A percentile compares a stretch with the other conserved stretches of the same genome.
These are phyloP conservation scores for Unio delphinus DNA, from an alignment of 2,888 invertebrate genomes.

Conservation along the genomic window DNA sequence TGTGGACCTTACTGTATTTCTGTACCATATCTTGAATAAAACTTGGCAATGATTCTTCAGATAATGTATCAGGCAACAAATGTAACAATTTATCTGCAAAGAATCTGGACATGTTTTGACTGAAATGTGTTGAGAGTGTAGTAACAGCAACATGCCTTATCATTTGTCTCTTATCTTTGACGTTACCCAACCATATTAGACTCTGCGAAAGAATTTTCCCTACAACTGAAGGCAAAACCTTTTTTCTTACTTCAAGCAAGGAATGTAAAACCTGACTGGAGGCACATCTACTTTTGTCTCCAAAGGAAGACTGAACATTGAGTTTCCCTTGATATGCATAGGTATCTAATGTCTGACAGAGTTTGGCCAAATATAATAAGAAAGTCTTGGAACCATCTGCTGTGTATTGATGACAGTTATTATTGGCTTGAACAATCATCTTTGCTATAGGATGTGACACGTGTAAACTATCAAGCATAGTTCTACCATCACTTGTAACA, in stretches of 20 bases:
- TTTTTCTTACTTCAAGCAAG: no score
- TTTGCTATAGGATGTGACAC: conserved; percentile 53
- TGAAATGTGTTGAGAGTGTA: conserved; percentile 26
- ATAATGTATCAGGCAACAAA: conserved; percentile 3
- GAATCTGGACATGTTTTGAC: conserved; percentile 9
- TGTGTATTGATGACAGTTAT: conserved; percentile 19
- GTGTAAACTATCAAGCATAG: conserved; percentile 45
- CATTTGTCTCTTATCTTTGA: conserved; percentile 3
- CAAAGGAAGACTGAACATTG: neutral
- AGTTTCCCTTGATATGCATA: neutral
- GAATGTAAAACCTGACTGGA: no score
- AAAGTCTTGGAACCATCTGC: conserved; percentile 51
- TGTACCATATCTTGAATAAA: conserved; percentile 16
- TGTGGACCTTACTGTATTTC: conserved; percentile 29
- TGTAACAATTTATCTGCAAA: conserved; percentile 15
- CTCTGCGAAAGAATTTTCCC: no score
- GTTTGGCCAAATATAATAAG: conserved; percentile 33
- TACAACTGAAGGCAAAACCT: no score
- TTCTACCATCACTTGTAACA: conserved; percentile 43
- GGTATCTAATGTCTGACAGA: conserved; percentile 18
- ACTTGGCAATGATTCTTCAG: neutral
- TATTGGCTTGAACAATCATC: conserved; percentile 34
- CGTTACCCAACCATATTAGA: neutral
- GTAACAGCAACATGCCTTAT: conserved; percentile 16
- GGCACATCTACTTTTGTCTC: no score